phyloP scores from a whole-genome alignment of 2,888 invertebrate species.

The Eilema sororculum region DNA sequence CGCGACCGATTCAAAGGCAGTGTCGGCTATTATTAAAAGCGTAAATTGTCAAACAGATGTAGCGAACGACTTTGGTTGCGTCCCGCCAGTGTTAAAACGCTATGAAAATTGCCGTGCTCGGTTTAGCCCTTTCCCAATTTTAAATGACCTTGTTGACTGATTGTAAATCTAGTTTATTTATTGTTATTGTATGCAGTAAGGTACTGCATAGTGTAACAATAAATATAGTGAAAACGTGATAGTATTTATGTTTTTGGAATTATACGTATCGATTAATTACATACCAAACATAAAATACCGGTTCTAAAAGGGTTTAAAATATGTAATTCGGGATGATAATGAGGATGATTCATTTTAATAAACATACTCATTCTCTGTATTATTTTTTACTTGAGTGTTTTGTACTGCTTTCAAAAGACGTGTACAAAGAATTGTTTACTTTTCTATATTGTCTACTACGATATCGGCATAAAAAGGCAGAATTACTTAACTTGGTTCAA shows the following conservation, averaged over 20 bases:
- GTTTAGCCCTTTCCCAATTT: constrained; percentile 58
- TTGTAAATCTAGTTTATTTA: constrained; percentile 32
- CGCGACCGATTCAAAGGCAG: constrained; percentile 83
- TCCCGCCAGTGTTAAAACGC: constrained; percentile 75
- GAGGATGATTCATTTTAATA: too few species aligned
- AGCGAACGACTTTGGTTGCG: constrained; percentile 76
- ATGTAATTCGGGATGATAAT: neutral
- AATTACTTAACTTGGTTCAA: constrained; percentile 1
- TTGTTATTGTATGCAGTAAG: neutral
- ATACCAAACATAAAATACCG: too few species aligned
- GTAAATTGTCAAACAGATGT: constrained; percentile 86
- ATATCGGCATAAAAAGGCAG: neutral
- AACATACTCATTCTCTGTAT: neutral
- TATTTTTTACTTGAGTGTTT: neutral
- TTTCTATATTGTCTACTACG: neutral
- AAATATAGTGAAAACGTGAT: neutral
- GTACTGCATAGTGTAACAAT: neutral
- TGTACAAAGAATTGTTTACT: neutral
- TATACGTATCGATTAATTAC: neutral
- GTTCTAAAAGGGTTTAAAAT: too few species aligned
- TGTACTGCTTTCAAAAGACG: neutral
- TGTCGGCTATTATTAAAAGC: constrained; percentile 84
- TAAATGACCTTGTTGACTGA: constrained; percentile 45
- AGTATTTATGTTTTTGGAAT: neutral
- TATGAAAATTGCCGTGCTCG: constrained; percentile 70